These are phyloP conservation scores for Argynnis bischoffii DNA, from an alignment of 2,888 invertebrate genomes.

Conservation along the genomic window DNA sequence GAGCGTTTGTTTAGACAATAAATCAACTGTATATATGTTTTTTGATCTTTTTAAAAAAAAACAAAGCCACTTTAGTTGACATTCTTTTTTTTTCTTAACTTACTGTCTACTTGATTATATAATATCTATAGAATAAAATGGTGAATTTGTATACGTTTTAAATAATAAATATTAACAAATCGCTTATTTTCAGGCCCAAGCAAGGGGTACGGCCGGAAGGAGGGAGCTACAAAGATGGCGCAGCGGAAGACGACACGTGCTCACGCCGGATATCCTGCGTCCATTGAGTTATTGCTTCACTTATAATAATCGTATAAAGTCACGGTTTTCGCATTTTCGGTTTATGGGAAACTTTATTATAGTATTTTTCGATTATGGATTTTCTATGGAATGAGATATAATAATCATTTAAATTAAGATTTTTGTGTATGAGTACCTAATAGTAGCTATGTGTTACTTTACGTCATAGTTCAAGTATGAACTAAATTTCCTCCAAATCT, in stretches of 20 bases:
- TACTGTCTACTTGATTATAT: no score
- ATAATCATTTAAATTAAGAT: neutral
- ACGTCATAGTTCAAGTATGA: no score
- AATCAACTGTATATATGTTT: neutral
- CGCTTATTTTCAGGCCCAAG: constrained; percentile 52
- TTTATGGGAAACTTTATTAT: constrained; percentile 28
- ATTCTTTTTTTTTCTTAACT: no score
- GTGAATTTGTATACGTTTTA: neutral
- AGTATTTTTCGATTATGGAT: constrained; percentile 33
- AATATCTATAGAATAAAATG: no score
- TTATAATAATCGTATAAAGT: constrained; percentile 54
- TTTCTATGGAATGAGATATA: constrained; percentile 14
- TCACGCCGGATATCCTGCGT: constrained; percentile 75
- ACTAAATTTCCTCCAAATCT: no score
- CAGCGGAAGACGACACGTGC: constrained; percentile 79
- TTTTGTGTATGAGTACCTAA: neutral
- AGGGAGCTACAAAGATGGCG: constrained; percentile 75
- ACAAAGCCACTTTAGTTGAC: no score
- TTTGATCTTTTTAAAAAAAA: neutral
- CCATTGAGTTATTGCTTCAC: constrained; percentile 75
- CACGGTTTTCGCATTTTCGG: constrained; percentile 38
- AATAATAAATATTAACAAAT: constrained; percentile 10
- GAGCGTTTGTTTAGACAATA: neutral
- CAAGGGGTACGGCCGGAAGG: constrained; percentile 77
- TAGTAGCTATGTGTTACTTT: no score